A percentile compares a stretch with the other conserved stretches of the same genome.
These are phyloP conservation scores for Allobates femoralis DNA, from an alignment of 2,797 vertebrate species.

Conservation along the genomic window DNA sequence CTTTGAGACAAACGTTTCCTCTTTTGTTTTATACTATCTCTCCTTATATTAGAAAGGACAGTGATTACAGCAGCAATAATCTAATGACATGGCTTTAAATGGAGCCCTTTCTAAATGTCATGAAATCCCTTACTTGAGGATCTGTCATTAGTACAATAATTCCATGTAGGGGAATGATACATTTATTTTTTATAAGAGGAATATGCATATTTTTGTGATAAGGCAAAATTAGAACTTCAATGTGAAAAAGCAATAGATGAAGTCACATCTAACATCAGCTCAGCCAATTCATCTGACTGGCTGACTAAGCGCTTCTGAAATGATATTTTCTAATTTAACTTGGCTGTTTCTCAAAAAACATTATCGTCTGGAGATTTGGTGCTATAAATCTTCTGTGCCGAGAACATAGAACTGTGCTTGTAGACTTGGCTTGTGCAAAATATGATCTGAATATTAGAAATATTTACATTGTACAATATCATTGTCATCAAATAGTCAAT, in stretches of 20 bases:
- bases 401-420: neutral
- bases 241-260: conserved; percentile 17
- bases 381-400: neutral
- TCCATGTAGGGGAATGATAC: neutral
- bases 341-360: neutral
- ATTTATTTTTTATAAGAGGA: conserved; percentile 16
- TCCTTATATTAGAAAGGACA: neutral
- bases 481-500: neutral
- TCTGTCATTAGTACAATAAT: conserved; percentile 25
- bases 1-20: neutral
- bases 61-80: conserved; percentile 2
- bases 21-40: neutral
- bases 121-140: neutral
- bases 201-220: conserved; percentile 41
- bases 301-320: conserved; percentile 27
- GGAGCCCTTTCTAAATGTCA: neutral
- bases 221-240: conserved; percentile 32
- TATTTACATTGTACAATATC: neutral
- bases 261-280: conserved; percentile 40
- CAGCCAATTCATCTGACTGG: conserved; percentile 41
- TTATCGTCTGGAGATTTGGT: neutral
- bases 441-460: neutral
- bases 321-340: conserved; percentile 17
- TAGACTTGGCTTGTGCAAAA: conserved; percentile 2
- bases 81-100: conserved; percentile 5